Evolutionary conservation across 2,888 invertebrate species (phyloP).

Genomic region (Sericinus montela): DNA sequence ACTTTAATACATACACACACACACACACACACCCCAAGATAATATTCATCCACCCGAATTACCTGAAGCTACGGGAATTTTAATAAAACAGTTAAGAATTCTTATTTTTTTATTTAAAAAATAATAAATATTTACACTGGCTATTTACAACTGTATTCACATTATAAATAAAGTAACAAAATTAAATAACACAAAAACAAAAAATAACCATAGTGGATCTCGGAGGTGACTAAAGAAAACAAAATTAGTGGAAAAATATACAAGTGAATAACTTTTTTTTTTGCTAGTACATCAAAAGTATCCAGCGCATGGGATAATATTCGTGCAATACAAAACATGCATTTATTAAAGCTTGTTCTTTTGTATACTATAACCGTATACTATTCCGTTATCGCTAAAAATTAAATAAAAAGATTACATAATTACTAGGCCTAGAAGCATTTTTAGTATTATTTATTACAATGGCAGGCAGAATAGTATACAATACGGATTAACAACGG

Average conservation of each 20-base stretch:
- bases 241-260: slow-evolving; percentile 1
- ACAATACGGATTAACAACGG: slow-evolving; percentile 6
- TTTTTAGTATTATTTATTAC: too few species aligned
- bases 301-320: slow-evolving; percentile 27
- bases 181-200: slow-evolving; percentile 32
- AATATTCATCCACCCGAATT: background rate
- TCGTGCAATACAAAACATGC: slow-evolving; percentile 56
- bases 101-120: slow-evolving; percentile 58
- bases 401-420: too few species aligned
- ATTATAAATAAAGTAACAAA: slow-evolving; percentile 31
- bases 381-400: slow-evolving; percentile 23
- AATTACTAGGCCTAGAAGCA: too few species aligned
- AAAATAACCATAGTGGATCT: slow-evolving; percentile 1
- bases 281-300: slow-evolving; percentile 5
- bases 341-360: slow-evolving; percentile 38
- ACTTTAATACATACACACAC: background rate
- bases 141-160: slow-evolving; percentile 57
- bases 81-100: slow-evolving; percentile 63
- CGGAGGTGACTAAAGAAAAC: slow-evolving; percentile 1
- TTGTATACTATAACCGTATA: slow-evolving; percentile 44
- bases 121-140: slow-evolving; percentile 61
- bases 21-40: background rate
- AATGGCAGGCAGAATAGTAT: slow-evolving; percentile 6
- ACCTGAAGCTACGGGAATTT: slow-evolving; percentile 27
- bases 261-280: slow-evolving; percentile 21